Evolutionary conservation across 2,888 invertebrate genomes (phyloP).

Genomic region (Volucella inflata): DNA sequence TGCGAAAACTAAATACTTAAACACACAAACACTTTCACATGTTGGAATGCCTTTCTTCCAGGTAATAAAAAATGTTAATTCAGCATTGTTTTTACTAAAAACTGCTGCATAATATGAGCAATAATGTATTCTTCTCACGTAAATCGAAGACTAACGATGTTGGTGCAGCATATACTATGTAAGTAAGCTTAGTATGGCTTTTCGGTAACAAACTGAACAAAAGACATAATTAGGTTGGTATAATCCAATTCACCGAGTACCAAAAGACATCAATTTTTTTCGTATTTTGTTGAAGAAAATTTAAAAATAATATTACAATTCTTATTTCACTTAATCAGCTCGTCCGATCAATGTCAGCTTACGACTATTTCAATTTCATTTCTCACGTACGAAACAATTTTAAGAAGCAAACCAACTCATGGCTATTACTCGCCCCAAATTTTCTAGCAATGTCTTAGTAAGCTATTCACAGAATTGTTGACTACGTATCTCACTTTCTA

Average conservation of each 20-base stretch:
- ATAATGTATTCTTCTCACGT: conserved; percentile 18
- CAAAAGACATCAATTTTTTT: no score
- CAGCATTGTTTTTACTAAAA: neutral
- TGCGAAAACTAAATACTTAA: neutral
- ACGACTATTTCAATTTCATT: neutral
- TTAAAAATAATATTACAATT: no score
- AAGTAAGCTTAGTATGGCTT: neutral
- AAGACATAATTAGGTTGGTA: no score
- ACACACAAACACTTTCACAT: neutral
- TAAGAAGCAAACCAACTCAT: neutral
- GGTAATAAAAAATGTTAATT: neutral
- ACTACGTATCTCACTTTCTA: conserved; percentile 61
- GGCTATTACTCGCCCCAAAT: conserved; percentile 6
- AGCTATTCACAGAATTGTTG: conserved; percentile 34
- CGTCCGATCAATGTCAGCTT: neutral
- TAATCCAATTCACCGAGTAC: no score
- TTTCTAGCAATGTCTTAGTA: conserved; percentile 26
- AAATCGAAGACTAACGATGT: neutral
- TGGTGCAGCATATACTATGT: neutral
- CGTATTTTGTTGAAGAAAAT: no score
- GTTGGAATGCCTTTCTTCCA: neutral
- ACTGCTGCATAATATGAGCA: neutral
- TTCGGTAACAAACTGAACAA: no score
- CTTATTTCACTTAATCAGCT: conserved; percentile 2
- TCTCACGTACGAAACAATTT: neutral